Base-by-base conservation (phyloP, 1,140 invertebrate species). In the Formica selysi region DNA sequence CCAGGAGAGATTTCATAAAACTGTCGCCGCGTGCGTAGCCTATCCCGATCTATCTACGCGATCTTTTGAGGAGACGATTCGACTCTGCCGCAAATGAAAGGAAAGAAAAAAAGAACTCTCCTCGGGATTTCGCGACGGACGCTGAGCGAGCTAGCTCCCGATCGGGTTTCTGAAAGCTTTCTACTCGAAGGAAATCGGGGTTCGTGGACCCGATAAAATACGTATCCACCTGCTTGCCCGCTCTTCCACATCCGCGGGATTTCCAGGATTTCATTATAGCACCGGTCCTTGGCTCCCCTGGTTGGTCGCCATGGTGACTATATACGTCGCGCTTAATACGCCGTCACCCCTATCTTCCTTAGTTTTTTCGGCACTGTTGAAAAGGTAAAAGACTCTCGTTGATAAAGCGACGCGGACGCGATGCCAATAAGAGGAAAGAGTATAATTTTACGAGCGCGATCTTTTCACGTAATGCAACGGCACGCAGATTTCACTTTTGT, bases 251-350 rank as follows among this genome's bases (percentile, higher is more conserved):
- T 89, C 64, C 68, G 64, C 57, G 61, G 71, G 80, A 87, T 90
- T 85, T 89, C 44, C 85, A 74, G 87, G 79, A 91, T 91, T 91
- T 89, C 87, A 89, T 91, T 91, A 91, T 83, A 78, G 65, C 59
- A 62, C 44, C 80, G 32, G 81, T 76, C 71, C 76, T 87, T 65
- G 48, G 16, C 48, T 51, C 48, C 19, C 16, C 16, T 51, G 54
- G 74, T 79, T 61, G 48, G 87, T 90, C 89, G 61, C 89, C 90
- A 88, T 91, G 84, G 87, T 68, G 87, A 89, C 90, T 90, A 44
- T 88, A 73, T 84, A 81, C 48, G 61, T 70, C 54, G 61, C 41
- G 10, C 51, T 61, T 84, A 84, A 87, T 68, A 81, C 74, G 59
- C 70, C 86, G 62, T 85, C 19, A 70, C 73, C 85, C 85, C 85